Conservation (phyloP, 2,888 invertebrate genomes). For the Thelaira solivaga region DNA sequence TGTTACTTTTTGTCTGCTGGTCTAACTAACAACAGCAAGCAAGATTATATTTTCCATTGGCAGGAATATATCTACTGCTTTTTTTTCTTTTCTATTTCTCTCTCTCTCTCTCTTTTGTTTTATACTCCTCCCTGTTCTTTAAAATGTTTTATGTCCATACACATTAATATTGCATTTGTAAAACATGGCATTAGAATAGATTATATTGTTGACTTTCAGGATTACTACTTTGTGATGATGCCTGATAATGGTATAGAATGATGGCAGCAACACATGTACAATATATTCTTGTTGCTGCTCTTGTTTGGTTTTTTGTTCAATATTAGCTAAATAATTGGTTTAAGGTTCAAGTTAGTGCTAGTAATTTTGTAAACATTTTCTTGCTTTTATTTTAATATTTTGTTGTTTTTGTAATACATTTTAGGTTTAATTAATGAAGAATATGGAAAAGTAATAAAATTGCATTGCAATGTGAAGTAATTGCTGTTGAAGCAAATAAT, state of each 20-base stretch:
- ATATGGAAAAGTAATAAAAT: not conserved
- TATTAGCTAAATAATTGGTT: conserved; percentile 46
- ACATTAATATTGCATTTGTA: conserved; percentile 46
- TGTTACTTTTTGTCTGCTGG: conserved; percentile 4
- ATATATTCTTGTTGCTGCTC: conserved; percentile 6
- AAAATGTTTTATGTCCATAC: not conserved
- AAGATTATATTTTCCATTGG: conserved; percentile 40
- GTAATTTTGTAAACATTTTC: conserved; percentile 17
- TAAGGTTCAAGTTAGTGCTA: conserved; percentile 9
- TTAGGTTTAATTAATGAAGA: conserved; percentile 18
- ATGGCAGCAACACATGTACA: not conserved
- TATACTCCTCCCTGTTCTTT: not conserved
- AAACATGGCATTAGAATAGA: conserved; percentile 46
- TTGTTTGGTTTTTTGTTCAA: conserved; percentile 24
- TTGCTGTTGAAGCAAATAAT: not conserved
- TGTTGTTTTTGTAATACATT: conserved; percentile 4
- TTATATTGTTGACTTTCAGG: conserved; percentile 59
- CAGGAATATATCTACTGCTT: not conserved
- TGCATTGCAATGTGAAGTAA: not conserved
- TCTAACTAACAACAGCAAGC: conserved; percentile 29
- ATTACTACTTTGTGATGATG: conserved; percentile 39
- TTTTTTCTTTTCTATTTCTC: not conserved
- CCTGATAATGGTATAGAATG: conserved; percentile 16
- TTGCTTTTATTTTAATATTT: not conserved
- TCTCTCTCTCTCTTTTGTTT: not conserved